Conservation (phyloP, 2,888 invertebrate genomes). For the Drosophila diplacantha region DNA sequence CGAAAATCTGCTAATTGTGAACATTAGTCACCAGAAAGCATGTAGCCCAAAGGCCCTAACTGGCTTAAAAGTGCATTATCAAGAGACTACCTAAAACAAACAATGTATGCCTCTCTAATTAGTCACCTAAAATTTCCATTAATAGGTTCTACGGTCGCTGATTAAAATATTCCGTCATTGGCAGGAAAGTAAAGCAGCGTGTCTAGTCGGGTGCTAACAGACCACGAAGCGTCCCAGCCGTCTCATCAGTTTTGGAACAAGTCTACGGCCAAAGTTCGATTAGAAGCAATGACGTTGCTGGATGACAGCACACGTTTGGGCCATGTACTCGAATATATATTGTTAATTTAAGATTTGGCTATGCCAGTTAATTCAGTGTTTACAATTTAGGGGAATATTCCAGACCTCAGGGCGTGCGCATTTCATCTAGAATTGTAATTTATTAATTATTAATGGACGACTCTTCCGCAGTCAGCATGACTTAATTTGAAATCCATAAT, state of each 20-base stretch:
- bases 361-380: not conserved
- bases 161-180: conserved; percentile 1
- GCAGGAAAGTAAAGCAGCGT: conserved; percentile 2
- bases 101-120: conserved; percentile 1
- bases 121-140: conserved; percentile 4
- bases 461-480: not conserved
- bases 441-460: not conserved
- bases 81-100: not conserved
- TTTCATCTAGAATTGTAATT: not conserved
- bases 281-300: conserved; percentile 3
- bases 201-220: conserved; percentile 4
- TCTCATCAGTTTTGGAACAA: conserved; percentile 22
- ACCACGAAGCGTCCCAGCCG: conserved; percentile 3
- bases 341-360: not conserved
- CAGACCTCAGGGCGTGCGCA: not conserved
- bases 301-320: conserved; percentile 6
- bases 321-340: not conserved
- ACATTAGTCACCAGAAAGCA: conserved; percentile 56
- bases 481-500: not conserved
- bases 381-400: conserved; percentile 7
- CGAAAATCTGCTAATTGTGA: conserved; percentile 64
- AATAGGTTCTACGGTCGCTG: not conserved
- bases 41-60: not conserved
- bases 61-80: not conserved
- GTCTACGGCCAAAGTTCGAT: conserved; percentile 26